Conservation (phyloP, 2,113 vertebrate species). For the Odocoileus hemionus region DNA sequence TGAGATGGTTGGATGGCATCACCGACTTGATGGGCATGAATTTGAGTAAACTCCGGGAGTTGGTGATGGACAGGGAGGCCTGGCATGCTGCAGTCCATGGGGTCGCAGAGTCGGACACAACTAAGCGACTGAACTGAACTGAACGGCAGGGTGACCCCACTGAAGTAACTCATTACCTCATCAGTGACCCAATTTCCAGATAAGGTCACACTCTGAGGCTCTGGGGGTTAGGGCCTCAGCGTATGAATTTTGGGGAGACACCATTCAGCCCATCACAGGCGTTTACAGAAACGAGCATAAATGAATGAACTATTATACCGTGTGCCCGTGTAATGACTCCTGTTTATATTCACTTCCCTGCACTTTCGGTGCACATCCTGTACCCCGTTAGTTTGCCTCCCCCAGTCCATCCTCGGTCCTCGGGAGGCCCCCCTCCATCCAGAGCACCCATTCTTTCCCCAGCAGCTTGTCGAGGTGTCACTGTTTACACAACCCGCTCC, state of each 20-base stretch:
- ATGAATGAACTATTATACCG: rapidly evolving
- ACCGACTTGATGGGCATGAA: not conserved
- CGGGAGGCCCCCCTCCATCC: not conserved
- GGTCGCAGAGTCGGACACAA: not conserved
- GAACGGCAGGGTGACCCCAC: not conserved
- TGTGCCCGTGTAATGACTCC: rapidly evolving
- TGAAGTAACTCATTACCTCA: too few relatives aligned
- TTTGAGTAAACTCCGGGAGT: too few relatives aligned
- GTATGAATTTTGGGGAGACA: not conserved
- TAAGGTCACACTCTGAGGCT: not conserved
- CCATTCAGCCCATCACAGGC: rapidly evolving
- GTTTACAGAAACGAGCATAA: rapidly evolving
- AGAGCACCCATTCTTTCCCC: not conserved
- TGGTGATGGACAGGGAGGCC: not conserved
- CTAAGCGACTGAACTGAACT: not conserved
- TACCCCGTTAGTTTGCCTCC: rapidly evolving
- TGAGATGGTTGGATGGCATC: not conserved
- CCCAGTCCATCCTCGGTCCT: rapidly evolving
- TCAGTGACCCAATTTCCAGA: not conserved
- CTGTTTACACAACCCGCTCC: not conserved
- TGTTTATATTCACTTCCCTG: rapidly evolving
- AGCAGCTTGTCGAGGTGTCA: rapidly evolving
- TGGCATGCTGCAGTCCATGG: not conserved
- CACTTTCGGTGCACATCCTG: rapidly evolving
- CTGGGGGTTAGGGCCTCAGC: not conserved